Evolutionary conservation across 53 echinoderm and acorn worm genomes (phyloP).

Genomic region (Patiria pectinifera): DNA sequence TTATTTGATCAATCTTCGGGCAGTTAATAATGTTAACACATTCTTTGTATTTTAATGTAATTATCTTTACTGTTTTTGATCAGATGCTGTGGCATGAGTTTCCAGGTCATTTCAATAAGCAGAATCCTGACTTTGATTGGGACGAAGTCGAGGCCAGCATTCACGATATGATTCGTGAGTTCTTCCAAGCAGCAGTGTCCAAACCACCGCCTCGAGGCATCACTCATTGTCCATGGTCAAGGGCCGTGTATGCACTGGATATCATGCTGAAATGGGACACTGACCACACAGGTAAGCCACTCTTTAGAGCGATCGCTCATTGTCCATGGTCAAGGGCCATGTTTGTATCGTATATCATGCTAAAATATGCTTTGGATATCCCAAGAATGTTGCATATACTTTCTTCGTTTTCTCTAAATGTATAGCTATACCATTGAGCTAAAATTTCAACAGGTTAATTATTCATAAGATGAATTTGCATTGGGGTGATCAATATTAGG

Average conservation of each 20-base stretch:
- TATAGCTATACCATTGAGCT: no score
- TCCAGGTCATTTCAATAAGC: conserved; percentile 52
- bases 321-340: neutral
- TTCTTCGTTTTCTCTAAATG: no score
- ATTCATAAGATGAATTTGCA: no score
- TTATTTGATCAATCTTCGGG: no score
- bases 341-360: neutral
- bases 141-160: conserved; percentile 55
- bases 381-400: no score
- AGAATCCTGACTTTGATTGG: conserved; percentile 73
- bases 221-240: conserved; percentile 66
- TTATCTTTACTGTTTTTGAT: neutral
- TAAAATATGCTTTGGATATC: neutral
- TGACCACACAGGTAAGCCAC: conserved; percentile 5
- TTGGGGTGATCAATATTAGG: no score
- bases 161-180: conserved; percentile 67
- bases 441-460: no score
- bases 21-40: no score
- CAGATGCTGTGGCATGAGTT: conserved; percentile 84
- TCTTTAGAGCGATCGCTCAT: neutral
- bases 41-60: neutral
- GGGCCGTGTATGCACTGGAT: conserved; percentile 79
- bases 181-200: conserved; percentile 67
- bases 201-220: conserved; percentile 63
- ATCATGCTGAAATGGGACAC: conserved; percentile 75